A percentile compares a stretch with the other conserved stretches of the same genome.
Conservation (phyloP, 2,888 invertebrate species). For the Isoperla grammatica region DNA sequence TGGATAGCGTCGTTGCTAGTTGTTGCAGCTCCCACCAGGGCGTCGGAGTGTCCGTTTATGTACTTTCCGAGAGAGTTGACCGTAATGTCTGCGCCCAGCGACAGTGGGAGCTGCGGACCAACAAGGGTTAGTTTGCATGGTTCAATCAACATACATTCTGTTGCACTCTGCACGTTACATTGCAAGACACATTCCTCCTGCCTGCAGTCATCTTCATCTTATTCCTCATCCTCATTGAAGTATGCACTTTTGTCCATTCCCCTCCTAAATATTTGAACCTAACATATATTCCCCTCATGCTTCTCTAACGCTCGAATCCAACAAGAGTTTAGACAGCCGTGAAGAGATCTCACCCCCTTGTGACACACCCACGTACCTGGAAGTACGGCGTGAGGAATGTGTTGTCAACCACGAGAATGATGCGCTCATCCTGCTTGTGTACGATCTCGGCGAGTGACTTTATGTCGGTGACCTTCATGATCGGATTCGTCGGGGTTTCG, state of each 20-base stretch:
- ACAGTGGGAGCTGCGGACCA: constrained; percentile 66
- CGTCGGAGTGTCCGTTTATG: constrained; percentile 97
- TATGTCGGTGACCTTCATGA: constrained; percentile 82
- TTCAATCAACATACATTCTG: too few relatives aligned
- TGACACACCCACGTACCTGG: constrained; percentile 55
- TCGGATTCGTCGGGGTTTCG: constrained; percentile 93
- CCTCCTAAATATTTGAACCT: too few relatives aligned
- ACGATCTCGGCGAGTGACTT: constrained; percentile 59
- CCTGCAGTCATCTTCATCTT: too few relatives aligned
- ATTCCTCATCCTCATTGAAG: too few relatives aligned
- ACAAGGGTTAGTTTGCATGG: too few relatives aligned
- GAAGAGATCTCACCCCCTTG: too few relatives aligned
- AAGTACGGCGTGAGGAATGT: constrained; percentile 89
- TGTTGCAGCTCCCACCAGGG: constrained; percentile 89
- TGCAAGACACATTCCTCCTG: too few relatives aligned
- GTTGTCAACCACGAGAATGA: constrained; percentile 82
- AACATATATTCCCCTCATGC: too few relatives aligned
- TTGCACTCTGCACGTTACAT: too few relatives aligned
- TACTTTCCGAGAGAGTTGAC: constrained; percentile 95
- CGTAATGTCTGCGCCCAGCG: constrained; percentile 85
- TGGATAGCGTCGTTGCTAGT: constrained; percentile 67
- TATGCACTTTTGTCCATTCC: too few relatives aligned
- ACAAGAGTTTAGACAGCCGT: too few relatives aligned
- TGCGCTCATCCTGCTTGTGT: constrained; percentile 46
- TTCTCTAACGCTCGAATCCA: too few relatives aligned